Percentiles rank a stretch among this genome's conserved stretches.
Evolutionary conservation across 2,797 vertebrate genomes (phyloP).

Genomic region (Phataginus tetradactyla): DNA sequence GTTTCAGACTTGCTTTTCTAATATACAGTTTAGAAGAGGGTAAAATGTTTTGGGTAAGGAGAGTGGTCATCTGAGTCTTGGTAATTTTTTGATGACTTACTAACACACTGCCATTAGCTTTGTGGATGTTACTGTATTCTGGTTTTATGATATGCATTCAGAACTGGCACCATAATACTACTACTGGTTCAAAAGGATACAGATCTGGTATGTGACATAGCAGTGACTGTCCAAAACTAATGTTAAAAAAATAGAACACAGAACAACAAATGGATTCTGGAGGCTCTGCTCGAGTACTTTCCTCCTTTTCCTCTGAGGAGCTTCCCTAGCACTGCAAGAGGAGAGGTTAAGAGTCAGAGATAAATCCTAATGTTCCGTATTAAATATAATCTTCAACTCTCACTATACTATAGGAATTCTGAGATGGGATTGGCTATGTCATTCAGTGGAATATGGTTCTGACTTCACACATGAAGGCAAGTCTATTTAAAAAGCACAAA

Average conservation of each 20-base stretch:
- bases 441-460: neutral
- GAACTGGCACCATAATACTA: neutral
- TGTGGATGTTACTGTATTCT: neutral
- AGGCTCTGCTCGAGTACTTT: neutral
- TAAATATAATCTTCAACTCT: neutral
- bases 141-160: neutral
- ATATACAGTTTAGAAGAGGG: neutral
- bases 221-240: neutral
- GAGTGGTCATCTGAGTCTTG: neutral
- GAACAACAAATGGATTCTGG: neutral
- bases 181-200: neutral
- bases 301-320: neutral
- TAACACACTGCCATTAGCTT: neutral
- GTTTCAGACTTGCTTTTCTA: conserved; percentile 7
- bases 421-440: neutral
- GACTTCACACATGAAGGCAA: neutral
- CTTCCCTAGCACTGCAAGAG: neutral
- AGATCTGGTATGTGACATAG: neutral
- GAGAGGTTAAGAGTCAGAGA: neutral
- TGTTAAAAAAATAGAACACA: neutral
- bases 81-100: conserved; percentile 46
- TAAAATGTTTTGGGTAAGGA: neutral
- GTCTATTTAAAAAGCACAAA: neutral
- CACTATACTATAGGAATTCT: neutral
- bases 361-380: neutral